phyloP scores from a whole-genome alignment of 2,113 vertebrate species.

The Labeo rohita region DNA sequence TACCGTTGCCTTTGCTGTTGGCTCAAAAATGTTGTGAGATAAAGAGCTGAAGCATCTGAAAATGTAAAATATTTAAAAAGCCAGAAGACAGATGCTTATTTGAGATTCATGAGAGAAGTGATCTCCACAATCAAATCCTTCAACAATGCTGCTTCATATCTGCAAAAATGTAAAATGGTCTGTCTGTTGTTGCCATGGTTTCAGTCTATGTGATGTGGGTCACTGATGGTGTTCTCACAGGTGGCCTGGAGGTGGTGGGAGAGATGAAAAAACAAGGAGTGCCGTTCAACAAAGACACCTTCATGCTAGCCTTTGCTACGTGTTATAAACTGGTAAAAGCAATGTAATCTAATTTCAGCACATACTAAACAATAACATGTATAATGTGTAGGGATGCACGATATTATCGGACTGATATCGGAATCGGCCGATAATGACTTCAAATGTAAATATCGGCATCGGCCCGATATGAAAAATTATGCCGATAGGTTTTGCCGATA shows the following conservation, averaged over 20 bases:
- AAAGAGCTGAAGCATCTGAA: neutral
- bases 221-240: constrained; percentile 67
- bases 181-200: constrained; percentile 25
- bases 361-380: neutral
- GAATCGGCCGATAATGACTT: no score
- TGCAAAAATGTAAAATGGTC: constrained; percentile 4
- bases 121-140: neutral
- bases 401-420: no score
- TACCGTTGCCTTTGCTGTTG: neutral
- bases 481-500: no score
- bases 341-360: neutral
- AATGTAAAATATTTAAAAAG: neutral
- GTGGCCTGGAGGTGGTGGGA: constrained; percentile 82
- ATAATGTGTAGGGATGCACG: neutral
- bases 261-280: constrained; percentile 85
- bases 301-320: constrained; percentile 81
- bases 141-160: neutral
- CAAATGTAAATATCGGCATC: no score
- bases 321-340: constrained; percentile 90
- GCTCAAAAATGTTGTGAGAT: neutral
- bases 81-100: neutral
- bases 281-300: constrained; percentile 83
- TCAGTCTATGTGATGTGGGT: constrained; percentile 3
- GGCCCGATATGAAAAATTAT: no score
- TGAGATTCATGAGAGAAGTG: neutral